Evolutionary conservation across 2,888 invertebrate species (phyloP).

Genomic region (Synanthedon andrenaeformis): DNA sequence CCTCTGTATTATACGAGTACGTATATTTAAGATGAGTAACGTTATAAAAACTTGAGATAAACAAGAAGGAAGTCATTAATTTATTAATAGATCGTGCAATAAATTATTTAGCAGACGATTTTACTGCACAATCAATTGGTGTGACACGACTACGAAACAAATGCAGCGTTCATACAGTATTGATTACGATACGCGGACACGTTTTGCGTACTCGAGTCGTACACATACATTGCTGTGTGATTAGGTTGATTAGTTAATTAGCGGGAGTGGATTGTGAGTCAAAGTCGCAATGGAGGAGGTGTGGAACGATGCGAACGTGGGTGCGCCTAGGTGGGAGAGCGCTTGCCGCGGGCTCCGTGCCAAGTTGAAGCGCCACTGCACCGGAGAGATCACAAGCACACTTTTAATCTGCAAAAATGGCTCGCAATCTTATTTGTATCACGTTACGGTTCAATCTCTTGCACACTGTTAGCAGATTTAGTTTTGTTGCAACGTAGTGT

Average conservation of each 20-base stretch:
- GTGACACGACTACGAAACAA: neutral
- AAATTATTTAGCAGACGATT: neutral
- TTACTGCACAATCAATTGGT: neutral
- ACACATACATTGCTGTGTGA: neutral
- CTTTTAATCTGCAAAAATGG: slow-evolving; percentile 16
- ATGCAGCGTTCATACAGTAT: neutral
- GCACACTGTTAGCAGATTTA: slow-evolving; percentile 10
- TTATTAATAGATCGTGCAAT: slow-evolving; percentile 1
- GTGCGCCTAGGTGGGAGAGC: slow-evolving; percentile 36
- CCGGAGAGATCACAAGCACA: slow-evolving; percentile 30
- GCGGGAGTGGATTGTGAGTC: slow-evolving; percentile 27
- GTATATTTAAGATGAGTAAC: neutral
- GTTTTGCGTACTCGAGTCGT: neutral
- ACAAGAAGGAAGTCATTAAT: neutral
- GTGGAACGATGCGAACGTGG: slow-evolving; percentile 39
- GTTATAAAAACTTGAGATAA: neutral
- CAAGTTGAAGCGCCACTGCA: slow-evolving; percentile 63
- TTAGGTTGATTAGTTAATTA: neutral
- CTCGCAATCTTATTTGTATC: slow-evolving; percentile 17
- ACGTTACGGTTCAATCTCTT: slow-evolving; percentile 28
- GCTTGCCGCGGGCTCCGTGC: slow-evolving; percentile 50
- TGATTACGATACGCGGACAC: neutral
- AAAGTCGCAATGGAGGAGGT: slow-evolving; percentile 39
- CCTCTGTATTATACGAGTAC: too few relatives aligned
- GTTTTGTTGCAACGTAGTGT: slow-evolving; percentile 29